Evolutionary conservation across 2,797 vertebrate genomes (phyloP), one percentile per base, ranked within the genome.

Genomic region (Pseudomugil gertrudae): DNA sequence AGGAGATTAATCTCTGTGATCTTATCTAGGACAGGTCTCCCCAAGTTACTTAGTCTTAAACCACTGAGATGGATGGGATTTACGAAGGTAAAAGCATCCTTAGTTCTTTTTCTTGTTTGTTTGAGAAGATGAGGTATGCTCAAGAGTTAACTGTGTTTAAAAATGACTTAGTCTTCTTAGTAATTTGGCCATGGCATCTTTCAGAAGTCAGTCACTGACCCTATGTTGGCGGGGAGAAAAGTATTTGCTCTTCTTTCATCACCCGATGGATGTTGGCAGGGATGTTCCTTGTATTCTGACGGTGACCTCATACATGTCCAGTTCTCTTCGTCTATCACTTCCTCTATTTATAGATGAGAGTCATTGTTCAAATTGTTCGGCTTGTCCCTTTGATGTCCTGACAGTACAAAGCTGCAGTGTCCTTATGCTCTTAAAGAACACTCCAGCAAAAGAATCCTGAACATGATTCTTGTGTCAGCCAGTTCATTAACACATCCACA

Each of bases 231-330:
- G 64, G 63, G n/a, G 56, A 47, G 81, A 70, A 48, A 82, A 67
- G 85, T 74, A 87, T 89, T 92, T 90, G 88, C 85, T 81, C 80
- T 79, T 89, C 88, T 92, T 82, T 93, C 92, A 91, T 90, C 91
- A 89, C 84, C 81, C 80, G 72, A 80, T 84, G 83, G 80, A 87
- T 80, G 78, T 67, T 80, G 82, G 81, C 82, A 62, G 75, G 66
- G 79, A 63, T 73, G 70, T 76, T 75, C 61, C 73, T 72, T 72
- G 68, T 80, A 89, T 92, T 90, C 80, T 76, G 81, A 83, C 78
- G 43, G 84, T 90, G 90, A 93, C 90, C 87, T 94, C 91, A 90
- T 89, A 85, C 85, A 69, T 82, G 87, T 89, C 90, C 57, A 47
- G 47, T 78, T 85, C 84, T 79, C 84, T 89, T 92, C 86, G 67